These are phyloP conservation scores for Phengaris arion DNA, from an alignment of 2,888 invertebrate species.

Conservation along the genomic window DNA sequence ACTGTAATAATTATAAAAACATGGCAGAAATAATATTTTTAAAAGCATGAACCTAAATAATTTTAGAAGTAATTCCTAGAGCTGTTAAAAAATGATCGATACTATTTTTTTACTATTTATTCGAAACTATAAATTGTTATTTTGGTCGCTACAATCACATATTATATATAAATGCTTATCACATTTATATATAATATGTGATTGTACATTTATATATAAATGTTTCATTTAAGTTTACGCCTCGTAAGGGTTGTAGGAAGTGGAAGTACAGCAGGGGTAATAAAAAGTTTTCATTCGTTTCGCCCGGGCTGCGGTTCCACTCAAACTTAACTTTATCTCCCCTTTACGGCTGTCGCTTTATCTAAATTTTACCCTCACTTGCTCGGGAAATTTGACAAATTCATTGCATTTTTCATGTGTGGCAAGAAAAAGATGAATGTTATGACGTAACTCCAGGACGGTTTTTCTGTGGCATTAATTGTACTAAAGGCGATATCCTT, in stretches of 20 bases:
- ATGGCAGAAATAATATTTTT: no score
- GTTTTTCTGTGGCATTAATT: neutral
- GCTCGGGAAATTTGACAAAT: conserved; percentile 36
- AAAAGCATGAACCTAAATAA: no score
- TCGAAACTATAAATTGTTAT: neutral
- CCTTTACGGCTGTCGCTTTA: conserved; percentile 52
- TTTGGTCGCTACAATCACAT: neutral
- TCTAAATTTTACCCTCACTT: conserved; percentile 37
- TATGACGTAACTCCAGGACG: neutral
- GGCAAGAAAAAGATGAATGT: neutral
- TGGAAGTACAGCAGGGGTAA: conserved; percentile 60
- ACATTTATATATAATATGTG: no score
- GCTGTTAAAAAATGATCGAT: no score
- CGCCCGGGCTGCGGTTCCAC: conserved; percentile 49
- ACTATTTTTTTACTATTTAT: no score
- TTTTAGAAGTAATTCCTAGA: no score
- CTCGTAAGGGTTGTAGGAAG: conserved; percentile 12
- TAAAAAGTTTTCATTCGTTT: conserved; percentile 71
- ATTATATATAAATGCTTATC: no score
- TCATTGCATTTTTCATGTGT: conserved; percentile 7
- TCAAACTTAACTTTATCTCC: conserved; percentile 62
- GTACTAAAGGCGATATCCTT: neutral
- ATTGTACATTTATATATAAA: neutral
- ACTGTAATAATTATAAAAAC: no score
- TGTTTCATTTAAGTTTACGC: neutral